Percentiles rank a stretch among this genome's conserved stretches.
Conservation (phyloP, 1,140 invertebrate genomes). For the Dinoponera quadriceps region DNA sequence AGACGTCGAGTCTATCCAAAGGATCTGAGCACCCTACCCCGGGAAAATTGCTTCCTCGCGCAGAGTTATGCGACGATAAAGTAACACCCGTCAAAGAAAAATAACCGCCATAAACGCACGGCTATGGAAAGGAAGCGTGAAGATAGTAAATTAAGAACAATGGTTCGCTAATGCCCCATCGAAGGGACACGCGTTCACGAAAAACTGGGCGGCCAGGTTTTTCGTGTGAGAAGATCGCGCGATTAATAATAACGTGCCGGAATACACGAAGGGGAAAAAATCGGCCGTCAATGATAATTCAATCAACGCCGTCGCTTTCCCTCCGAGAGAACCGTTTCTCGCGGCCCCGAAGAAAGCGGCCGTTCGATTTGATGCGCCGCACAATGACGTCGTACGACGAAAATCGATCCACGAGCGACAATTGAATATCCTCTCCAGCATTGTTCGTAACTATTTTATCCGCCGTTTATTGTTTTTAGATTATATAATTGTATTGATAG, state of each 20-base stretch:
- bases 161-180: conserved; percentile 29
- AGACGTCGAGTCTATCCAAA: neutral
- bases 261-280: neutral
- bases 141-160: conserved; percentile 53
- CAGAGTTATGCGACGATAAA: conserved; percentile 26
- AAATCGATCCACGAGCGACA: neutral
- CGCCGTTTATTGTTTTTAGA: too few species aligned
- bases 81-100: conserved; percentile 6
- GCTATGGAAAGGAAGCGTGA: neutral
- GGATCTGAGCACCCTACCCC: neutral
- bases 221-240: neutral
- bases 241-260: conserved; percentile 22
- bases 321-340: neutral
- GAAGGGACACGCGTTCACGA: neutral
- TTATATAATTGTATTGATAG: too few species aligned
- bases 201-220: conserved; percentile 14
- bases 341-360: conserved; percentile 4
- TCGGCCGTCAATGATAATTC: conserved; percentile 26
- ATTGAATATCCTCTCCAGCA: neutral
- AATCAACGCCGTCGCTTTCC: conserved; percentile 18
- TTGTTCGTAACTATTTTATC: too few species aligned
- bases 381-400: neutral
- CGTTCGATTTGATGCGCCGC: conserved; percentile 36
- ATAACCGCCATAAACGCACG: neutral
- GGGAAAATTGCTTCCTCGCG: neutral